Conservation (phyloP, 1,140 invertebrate genomes). For the Ericerus pela region DNA sequence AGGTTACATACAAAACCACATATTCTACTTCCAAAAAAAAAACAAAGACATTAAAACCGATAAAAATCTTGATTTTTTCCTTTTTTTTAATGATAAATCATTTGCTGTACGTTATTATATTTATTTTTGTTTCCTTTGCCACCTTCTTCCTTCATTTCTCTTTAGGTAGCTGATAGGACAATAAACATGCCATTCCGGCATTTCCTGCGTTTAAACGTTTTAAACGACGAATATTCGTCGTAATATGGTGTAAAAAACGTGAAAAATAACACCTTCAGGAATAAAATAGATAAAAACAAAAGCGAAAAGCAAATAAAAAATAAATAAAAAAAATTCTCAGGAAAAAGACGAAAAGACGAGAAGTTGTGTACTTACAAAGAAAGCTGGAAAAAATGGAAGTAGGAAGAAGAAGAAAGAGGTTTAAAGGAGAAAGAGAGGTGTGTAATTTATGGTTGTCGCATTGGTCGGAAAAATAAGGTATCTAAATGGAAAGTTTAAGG, state of each 20-base stretch:
- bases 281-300: constrained; percentile 12
- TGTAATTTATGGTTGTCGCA: constrained; percentile 11
- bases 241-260: constrained; percentile 11
- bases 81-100: no score
- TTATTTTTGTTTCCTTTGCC: no score
- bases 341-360: neutral
- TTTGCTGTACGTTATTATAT: no score
- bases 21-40: no score
- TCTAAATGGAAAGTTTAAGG: constrained; percentile 11
- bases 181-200: neutral
- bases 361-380: neutral
- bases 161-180: no score
- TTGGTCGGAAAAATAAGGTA: constrained; percentile 12
- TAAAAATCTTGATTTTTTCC: no score
- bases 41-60: no score
- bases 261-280: constrained; percentile 8
- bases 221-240: constrained; percentile 8
- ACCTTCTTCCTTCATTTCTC: no score
- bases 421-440: neutral
- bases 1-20: no score
- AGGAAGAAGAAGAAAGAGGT: neutral
- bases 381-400: neutral
- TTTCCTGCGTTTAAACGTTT: neutral
- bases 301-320: constrained; percentile 10
- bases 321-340: neutral